Evolutionary conservation across 2,888 invertebrate genomes (phyloP), one percentile per base, ranked within the genome.

Genomic region (Proisotoma minuta): DNA sequence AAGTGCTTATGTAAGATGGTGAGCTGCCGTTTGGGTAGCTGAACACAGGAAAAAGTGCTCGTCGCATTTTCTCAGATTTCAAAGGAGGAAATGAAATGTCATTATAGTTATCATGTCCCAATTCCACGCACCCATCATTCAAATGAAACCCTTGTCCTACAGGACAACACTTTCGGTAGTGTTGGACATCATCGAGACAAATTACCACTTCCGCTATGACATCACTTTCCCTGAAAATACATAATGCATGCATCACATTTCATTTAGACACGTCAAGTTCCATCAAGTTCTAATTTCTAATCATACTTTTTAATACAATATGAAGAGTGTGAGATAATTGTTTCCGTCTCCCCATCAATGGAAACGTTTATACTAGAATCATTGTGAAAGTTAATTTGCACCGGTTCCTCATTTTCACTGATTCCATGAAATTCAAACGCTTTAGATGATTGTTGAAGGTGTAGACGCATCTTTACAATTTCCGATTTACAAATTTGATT

Each of bases 121-220:
- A 52, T 8, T 24, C 26, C 12, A 54, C 53, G 28, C 64, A 64
- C 1, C 56, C 40, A 23, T 50, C 40, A 8, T 3, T 18, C 8
- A 39, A 18, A n/a, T 61, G 23, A 26, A 67, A 62, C n/a, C 29
- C 28, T 18, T 59, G 34, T 2, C 59, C 61, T 8, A 28, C 28
- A 0, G 65, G 62, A 22, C 69, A 69, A 34, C 69, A 69, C 58
- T 69, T 69, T 24, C 64, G 57, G 18, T 65, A 47, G 39, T 66
- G 66, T 1, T 59, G 59, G 15, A 58, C 49, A 1, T 57, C 26
- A 3, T 62, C 50, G 24, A 66, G 65, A 18, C 66, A 69, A 15
- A 63, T 57, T 39, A 65, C 52, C 2, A 66, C 24, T n/a, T 0
- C 24, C 2, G 0, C 61, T 47, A 23, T 57, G 48, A 22, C 43